Percentiles rank a stretch among this genome's conserved stretches.
phyloP scores from a whole-genome alignment of 2,797 vertebrate genomes.

The Lepus oiostolus region DNA sequence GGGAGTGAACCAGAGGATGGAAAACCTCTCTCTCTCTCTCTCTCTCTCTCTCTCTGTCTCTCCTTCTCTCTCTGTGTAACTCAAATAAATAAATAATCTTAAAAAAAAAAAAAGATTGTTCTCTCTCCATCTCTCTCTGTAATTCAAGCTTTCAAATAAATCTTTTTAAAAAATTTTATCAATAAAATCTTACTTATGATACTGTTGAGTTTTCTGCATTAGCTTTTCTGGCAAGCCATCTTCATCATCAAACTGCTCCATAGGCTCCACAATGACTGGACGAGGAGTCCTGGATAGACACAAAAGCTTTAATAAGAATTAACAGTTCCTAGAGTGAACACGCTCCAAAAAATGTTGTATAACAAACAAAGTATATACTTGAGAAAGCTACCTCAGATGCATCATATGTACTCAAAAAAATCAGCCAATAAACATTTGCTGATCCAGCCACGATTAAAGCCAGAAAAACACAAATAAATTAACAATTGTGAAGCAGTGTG shows the following conservation, averaged over 20 bases:
- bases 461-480: neutral
- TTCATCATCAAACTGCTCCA: constrained; percentile 97
- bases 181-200: constrained; percentile 93
- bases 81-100: too few species aligned
- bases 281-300: constrained; percentile 93
- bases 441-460: neutral
- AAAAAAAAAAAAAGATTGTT: too few species aligned
- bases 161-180: constrained; percentile 37
- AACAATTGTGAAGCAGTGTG: neutral
- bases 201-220: constrained; percentile 95
- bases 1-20: too few species aligned
- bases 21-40: too few species aligned
- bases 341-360: constrained; percentile 32
- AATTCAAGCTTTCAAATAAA: too few species aligned
- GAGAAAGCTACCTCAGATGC: constrained; percentile 34
- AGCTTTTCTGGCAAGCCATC: constrained; percentile 97
- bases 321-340: neutral
- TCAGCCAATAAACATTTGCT: constrained; percentile 9
- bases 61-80: too few species aligned
- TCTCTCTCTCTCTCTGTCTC: too few species aligned
- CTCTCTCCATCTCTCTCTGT: too few species aligned
- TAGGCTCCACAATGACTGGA: constrained; percentile 97
- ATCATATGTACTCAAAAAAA: constrained; percentile 48
- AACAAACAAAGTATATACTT: neutral
- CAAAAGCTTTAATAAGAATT: constrained; percentile 57